Percentiles rank a stretch among this genome's conserved stretches.
These are phyloP conservation scores for Nematolebias whitei DNA, from an alignment of 2,113 vertebrate genomes.

Conservation along the genomic window DNA sequence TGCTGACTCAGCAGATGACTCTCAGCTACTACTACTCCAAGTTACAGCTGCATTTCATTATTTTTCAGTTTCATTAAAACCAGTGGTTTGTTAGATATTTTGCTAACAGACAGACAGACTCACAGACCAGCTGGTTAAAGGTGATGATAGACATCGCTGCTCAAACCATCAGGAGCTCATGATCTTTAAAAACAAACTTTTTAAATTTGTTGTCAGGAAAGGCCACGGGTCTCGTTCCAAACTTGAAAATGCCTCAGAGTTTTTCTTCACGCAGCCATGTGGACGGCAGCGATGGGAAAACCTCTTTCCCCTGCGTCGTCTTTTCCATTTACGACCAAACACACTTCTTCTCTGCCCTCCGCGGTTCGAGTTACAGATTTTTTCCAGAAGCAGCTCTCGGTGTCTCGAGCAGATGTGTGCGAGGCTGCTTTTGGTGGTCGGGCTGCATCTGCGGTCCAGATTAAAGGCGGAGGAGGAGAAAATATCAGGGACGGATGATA, in stretches of 20 bases:
- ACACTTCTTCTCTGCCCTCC: slow-evolving; percentile 44
- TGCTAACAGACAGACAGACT: too few relatives aligned
- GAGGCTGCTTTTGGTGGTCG: slow-evolving; percentile 38
- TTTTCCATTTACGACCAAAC: slow-evolving; percentile 69
- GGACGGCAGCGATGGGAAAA: slow-evolving; percentile 44
- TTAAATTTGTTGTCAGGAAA: too few relatives aligned
- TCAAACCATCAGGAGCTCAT: not conserved
- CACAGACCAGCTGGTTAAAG: too few relatives aligned
- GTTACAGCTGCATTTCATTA: too few relatives aligned
- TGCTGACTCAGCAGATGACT: too few relatives aligned
- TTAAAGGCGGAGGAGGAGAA: slow-evolving; percentile 47
- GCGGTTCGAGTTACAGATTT: slow-evolving; percentile 67
- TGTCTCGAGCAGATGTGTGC: slow-evolving; percentile 43
- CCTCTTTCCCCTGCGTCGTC: slow-evolving; percentile 61
- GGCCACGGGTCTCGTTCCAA: slow-evolving; percentile 31
- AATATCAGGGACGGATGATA: slow-evolving; percentile 42
- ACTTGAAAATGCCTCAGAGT: slow-evolving; percentile 42
- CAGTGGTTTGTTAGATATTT: too few relatives aligned
- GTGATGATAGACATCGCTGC: too few relatives aligned
- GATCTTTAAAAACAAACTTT: slow-evolving; percentile 27
- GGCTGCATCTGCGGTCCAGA: slow-evolving; percentile 73
- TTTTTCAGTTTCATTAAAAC: too few relatives aligned
- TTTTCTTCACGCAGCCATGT: too few relatives aligned
- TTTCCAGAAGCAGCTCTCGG: slow-evolving; percentile 65
- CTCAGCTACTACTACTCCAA: too few relatives aligned